Evolutionary conservation across 2,113 vertebrate species (phyloP).

Genomic region (Lophochroa leadbeateri): DNA sequence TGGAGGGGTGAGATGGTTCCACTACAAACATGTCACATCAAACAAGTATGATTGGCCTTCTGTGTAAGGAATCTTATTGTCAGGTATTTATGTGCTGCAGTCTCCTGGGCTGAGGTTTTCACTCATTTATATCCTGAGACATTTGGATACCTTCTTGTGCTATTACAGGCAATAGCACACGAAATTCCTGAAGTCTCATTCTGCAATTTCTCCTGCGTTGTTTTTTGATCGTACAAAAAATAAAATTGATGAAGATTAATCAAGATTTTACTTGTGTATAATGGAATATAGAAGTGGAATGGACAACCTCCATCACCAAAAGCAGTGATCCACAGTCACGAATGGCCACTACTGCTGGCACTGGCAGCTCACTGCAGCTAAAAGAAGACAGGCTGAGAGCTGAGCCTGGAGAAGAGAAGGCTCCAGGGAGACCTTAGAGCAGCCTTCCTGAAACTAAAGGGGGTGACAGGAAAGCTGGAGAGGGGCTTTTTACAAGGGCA

Average conservation of each 20-base stretch:
- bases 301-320: neutral
- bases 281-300: neutral
- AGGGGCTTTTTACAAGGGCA: neutral
- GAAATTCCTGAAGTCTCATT: neutral
- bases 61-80: neutral
- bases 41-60: neutral
- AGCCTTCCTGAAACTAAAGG: neutral
- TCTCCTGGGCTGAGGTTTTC: neutral
- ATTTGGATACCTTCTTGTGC: neutral
- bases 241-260: neutral
- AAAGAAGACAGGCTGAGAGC: neutral
- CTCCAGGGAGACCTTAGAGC: neutral
- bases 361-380: neutral
- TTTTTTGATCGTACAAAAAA: neutral
- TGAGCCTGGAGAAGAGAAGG: neutral
- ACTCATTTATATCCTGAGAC: neutral
- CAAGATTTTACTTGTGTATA: neutral
- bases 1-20: neutral
- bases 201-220: neutral
- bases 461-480: neutral
- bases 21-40: rapidly evolving
- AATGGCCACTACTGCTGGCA: neutral
- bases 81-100: neutral
- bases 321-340: rapidly evolving
- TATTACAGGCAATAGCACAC: neutral